Evolutionary conservation across 1,140 invertebrate genomes (phyloP).

Genomic region (Drosophila ogumai): DNA sequence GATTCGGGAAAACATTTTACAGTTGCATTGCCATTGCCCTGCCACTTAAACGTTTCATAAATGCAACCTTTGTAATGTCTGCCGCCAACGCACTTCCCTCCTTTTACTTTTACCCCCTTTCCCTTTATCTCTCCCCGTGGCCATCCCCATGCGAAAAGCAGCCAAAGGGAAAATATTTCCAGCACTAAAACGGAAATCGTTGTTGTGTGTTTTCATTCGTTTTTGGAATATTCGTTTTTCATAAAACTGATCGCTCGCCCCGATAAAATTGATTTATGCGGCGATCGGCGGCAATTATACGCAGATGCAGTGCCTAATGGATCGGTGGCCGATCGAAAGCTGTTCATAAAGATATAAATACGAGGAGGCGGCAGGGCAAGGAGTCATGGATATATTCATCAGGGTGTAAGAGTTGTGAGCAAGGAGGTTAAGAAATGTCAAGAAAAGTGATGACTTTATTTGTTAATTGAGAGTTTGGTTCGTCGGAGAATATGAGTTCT

Average conservation of each 20-base stretch:
- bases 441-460: background rate
- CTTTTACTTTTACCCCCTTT: too few relatives aligned
- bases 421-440: background rate
- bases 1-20: conserved; percentile 74
- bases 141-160: conserved; percentile 63
- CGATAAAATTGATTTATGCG: conserved; percentile 84
- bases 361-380: conserved; percentile 15
- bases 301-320: conserved; percentile 82
- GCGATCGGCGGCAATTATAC: conserved; percentile 81
- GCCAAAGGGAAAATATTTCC: conserved; percentile 62
- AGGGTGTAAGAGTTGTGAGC: conserved; percentile 3
- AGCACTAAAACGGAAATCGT: conserved; percentile 73
- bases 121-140: conserved; percentile 5
- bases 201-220: conserved; percentile 61
- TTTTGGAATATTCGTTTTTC: conserved; percentile 56
- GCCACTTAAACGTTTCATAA: conserved; percentile 83
- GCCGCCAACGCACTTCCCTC: conserved; percentile 48
- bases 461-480: background rate
- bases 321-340: conserved; percentile 62
- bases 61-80: conserved; percentile 80
- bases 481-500: too few relatives aligned
- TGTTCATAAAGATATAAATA: conserved; percentile 51
- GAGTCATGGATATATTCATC: conserved; percentile 3
- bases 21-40: conserved; percentile 66
- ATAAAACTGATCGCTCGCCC: conserved; percentile 79